These are phyloP conservation scores for Enteromius paludinosus DNA, from an alignment of 2,797 vertebrate genomes.

Conservation along the genomic window DNA sequence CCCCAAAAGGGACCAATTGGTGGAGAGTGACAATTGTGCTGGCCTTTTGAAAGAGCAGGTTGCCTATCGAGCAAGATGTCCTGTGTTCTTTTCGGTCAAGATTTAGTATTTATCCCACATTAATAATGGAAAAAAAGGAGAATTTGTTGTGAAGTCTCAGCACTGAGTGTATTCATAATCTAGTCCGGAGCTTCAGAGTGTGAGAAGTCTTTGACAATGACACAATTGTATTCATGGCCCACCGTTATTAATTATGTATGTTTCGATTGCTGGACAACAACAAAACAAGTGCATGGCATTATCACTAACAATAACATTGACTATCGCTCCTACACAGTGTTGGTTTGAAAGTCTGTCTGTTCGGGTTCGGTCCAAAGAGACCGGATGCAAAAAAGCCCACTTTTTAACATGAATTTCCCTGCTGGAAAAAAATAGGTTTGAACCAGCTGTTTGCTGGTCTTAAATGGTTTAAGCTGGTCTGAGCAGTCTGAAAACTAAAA, in stretches of 20 bases:
- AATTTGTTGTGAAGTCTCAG: slow-evolving; percentile 33
- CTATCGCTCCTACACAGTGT: slow-evolving; percentile 78
- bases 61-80: slow-evolving; percentile 48
- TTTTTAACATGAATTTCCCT: slow-evolving; percentile 54
- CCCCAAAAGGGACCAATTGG: slow-evolving; percentile 66
- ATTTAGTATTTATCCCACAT: slow-evolving; percentile 43
- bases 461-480: neutral
- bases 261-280: slow-evolving; percentile 79
- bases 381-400: slow-evolving; percentile 29
- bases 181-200: slow-evolving; percentile 21
- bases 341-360: slow-evolving; percentile 74
- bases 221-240: slow-evolving; percentile 70
- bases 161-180: slow-evolving; percentile 19
- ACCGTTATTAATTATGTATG: slow-evolving; percentile 81
- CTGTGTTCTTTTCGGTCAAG: slow-evolving; percentile 41
- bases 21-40: slow-evolving; percentile 52
- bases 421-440: neutral
- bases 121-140: slow-evolving; percentile 34
- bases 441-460: neutral
- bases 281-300: slow-evolving; percentile 76
- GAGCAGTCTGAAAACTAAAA: neutral
- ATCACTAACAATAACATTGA: slow-evolving; percentile 79
- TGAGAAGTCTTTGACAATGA: slow-evolving; percentile 68
- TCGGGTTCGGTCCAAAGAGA: slow-evolving; percentile 68
- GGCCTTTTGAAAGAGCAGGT: slow-evolving; percentile 60